A percentile compares a stretch with the other conserved stretches of the same genome.
Evolutionary conservation across 2,797 vertebrate species (phyloP).

Genomic region (Triplophysa bombifrons): DNA sequence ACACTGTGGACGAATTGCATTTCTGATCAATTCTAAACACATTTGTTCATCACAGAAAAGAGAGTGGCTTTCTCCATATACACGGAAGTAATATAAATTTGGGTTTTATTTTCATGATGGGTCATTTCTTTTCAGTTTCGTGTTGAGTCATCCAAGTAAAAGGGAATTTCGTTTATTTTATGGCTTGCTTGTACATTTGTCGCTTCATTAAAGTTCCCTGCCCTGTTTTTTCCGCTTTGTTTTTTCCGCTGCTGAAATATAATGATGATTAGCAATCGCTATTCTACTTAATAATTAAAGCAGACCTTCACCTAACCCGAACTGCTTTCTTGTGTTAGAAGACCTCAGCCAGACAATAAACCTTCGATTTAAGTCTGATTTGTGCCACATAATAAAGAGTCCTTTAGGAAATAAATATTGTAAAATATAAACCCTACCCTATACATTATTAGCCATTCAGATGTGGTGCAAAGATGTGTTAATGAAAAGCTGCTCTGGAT

Average conservation of each 20-base stretch:
- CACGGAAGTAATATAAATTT: neutral
- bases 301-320: neutral
- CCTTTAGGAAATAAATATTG: constrained; percentile 14
- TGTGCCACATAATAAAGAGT: neutral
- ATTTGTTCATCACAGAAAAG: neutral
- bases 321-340: neutral
- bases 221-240: neutral
- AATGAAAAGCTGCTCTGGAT: neutral
- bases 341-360: neutral
- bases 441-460: constrained; percentile 10
- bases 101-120: neutral
- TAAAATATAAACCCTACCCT: neutral
- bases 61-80: neutral
- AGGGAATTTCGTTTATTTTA: neutral
- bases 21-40: neutral
- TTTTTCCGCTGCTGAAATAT: neutral
- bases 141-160: neutral
- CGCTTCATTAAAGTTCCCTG: neutral
- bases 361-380: neutral
- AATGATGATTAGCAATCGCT: constrained; percentile 12
- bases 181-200: neutral
- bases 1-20: neutral
- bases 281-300: constrained; percentile 19
- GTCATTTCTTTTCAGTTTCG: neutral
- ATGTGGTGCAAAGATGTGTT: neutral